Base-by-base conservation (phyloP, 2,113 vertebrate genomes). In the Ophthalmolycus amberensis region DNA sequence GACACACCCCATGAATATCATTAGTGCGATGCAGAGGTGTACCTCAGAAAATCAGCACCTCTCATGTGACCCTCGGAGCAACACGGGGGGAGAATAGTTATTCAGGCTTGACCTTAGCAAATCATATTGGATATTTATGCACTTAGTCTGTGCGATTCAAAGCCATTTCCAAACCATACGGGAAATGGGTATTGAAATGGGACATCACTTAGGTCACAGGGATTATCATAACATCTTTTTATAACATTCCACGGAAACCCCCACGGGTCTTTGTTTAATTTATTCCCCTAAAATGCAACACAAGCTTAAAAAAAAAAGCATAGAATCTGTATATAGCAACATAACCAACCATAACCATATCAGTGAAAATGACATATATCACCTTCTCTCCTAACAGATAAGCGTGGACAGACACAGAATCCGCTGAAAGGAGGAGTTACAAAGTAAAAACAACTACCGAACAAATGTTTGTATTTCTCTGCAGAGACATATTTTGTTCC, bases 1-100 rank as follows among this genome's bases (percentile, higher is more conserved):
- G 50, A 52, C 6, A 63, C 63, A 46, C 75, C 29, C 71, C 56
- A 93, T 92, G 88, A 92, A 93, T 91, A 92, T 89, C 70, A 90
- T 91, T 92, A 91, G 42, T 78, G 60, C 29, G 81, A 78, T 80
- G 75, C 80, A 59, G 84, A 76, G 84, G 71, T 84, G 52, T 80
- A 42, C 69, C 52, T 66, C 67, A 70, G 67, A 81, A 82, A 86
- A 82, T 77, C 80, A 72, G 54, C 83, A 76, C 56, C 75, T 80
- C 16, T 42, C 27, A 20, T 52, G 59, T 89, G 82, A 88, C 80
- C 82, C 75, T 79, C 27, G 14, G 81, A 82, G 82, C 52, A 79
- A 78, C 78, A 48, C 2, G 52, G 60, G 70, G 78, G 80, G 58
- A 86, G 62, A 82, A 80, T 56, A 77, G 66, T 82, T 83, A 84